phyloP scores from a whole-genome alignment of 1,140 invertebrate genomes.

The Achatina immaculata region DNA sequence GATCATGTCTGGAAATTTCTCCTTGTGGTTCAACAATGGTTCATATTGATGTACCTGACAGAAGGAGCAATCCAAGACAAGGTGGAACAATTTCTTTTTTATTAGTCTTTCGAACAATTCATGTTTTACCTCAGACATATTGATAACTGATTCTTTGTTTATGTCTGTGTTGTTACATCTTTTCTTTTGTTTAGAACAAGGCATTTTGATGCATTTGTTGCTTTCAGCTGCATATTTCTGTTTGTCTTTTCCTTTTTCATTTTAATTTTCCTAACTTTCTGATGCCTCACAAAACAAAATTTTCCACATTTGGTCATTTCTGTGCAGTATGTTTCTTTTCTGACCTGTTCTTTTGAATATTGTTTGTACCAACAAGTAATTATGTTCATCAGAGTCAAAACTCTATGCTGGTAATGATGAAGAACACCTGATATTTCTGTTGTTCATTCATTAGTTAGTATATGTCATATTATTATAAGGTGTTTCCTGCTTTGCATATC shows the following conservation, averaged over 20 bases:
- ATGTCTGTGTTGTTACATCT: not conserved
- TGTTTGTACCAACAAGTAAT: too few relatives aligned
- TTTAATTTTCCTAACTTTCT: too few relatives aligned
- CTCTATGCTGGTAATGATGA: too few relatives aligned
- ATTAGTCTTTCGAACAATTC: not conserved
- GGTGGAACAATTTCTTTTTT: constrained; percentile 39
- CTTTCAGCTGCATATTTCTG: not conserved
- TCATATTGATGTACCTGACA: constrained; percentile 47
- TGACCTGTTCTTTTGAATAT: too few relatives aligned
- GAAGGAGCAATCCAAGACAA: constrained; percentile 46
- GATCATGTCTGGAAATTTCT: constrained; percentile 54
- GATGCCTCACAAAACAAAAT: too few relatives aligned
- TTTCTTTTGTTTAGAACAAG: not conserved
- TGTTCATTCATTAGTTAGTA: too few relatives aligned
- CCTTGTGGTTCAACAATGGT: constrained; percentile 58
- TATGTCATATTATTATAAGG: too few relatives aligned
- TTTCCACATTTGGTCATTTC: too few relatives aligned
- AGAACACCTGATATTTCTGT: too few relatives aligned
- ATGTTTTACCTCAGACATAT: not conserved
- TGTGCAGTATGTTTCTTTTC: too few relatives aligned
- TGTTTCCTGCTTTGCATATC: too few relatives aligned
- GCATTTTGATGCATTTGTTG: not conserved
- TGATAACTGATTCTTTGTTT: not conserved
- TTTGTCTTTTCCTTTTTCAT: constrained; percentile 3
- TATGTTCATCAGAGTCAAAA: too few relatives aligned